Evolutionary conservation across 2,888 invertebrate species (phyloP).

Genomic region (Iselma pallidipennis): DNA sequence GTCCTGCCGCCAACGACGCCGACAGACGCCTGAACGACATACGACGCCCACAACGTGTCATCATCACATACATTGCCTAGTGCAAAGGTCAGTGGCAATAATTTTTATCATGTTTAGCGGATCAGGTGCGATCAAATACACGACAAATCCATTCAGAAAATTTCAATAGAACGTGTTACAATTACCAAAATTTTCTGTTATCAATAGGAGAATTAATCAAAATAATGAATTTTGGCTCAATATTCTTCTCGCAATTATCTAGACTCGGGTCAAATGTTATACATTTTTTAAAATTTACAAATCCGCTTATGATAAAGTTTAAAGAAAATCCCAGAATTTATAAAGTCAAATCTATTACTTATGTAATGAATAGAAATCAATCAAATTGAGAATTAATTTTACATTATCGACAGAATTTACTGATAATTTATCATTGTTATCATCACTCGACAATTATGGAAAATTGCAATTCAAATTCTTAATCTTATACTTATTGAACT

Average conservation of each 20-base stretch:
- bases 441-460: background rate
- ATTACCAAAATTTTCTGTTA: too few species aligned
- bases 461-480: background rate
- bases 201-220: too few species aligned
- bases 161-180: too few species aligned
- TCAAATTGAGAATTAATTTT: background rate
- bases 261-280: background rate
- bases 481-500: background rate
- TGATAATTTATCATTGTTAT: background rate
- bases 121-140: background rate
- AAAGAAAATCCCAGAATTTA: too few species aligned
- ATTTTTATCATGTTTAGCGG: background rate
- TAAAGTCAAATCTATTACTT: too few species aligned
- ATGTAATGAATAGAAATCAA: too few species aligned
- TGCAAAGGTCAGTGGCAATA: slow-evolving; percentile 24
- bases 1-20: slow-evolving; percentile 40
- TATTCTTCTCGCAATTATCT: background rate
- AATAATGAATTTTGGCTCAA: background rate
- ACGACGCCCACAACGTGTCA: slow-evolving; percentile 25
- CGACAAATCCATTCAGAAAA: background rate
- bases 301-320: too few species aligned
- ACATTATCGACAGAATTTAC: background rate
- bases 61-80: slow-evolving; percentile 3
- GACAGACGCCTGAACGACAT: slow-evolving; percentile 27
- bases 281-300: background rate